These are phyloP conservation scores for Litoditis marina DNA, from an alignment of 2,888 invertebrate species.

Conservation along the genomic window DNA sequence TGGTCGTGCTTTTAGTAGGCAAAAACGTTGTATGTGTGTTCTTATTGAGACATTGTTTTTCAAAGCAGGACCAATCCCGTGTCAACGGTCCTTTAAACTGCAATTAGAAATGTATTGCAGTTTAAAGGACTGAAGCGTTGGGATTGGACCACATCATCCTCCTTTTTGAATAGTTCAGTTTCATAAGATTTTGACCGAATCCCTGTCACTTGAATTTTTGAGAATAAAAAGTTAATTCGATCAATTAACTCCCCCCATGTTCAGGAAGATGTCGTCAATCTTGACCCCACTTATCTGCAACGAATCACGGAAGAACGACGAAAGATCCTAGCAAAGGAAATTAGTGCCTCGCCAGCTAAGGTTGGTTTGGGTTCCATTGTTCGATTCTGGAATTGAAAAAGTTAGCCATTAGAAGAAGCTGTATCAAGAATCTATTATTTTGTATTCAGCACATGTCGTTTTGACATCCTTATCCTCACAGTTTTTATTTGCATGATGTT, in stretches of 20 bases:
- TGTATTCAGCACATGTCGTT: no score
- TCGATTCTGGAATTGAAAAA: not conserved
- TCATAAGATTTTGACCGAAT: no score
- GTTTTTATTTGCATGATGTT: not conserved
- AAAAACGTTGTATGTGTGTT: no score
- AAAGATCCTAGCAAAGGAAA: constrained; percentile 21
- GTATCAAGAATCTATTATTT: no score
- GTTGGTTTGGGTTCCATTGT: constrained; percentile 15
- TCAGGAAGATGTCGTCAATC: constrained; percentile 43
- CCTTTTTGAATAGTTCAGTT: no score
- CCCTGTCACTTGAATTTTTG: constrained; percentile 1
- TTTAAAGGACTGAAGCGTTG: no score
- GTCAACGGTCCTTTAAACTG: no score
- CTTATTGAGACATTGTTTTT: constrained; percentile 2
- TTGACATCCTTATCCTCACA: not conserved
- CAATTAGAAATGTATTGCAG: no score
- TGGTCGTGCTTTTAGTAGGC: not conserved
- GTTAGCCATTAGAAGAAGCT: no score
- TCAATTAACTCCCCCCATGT: constrained; percentile 13
- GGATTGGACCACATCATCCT: no score
- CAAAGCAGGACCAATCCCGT: no score
- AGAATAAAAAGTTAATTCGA: not conserved
- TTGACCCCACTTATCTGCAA: constrained; percentile 37
- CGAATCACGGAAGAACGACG: constrained; percentile 34
- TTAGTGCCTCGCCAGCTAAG: constrained; percentile 34